A percentile compares a stretch with the other conserved stretches of the same genome.
Conservation (phyloP, 2,888 invertebrate genomes). For the Hofmannophila pseudospretella region DNA sequence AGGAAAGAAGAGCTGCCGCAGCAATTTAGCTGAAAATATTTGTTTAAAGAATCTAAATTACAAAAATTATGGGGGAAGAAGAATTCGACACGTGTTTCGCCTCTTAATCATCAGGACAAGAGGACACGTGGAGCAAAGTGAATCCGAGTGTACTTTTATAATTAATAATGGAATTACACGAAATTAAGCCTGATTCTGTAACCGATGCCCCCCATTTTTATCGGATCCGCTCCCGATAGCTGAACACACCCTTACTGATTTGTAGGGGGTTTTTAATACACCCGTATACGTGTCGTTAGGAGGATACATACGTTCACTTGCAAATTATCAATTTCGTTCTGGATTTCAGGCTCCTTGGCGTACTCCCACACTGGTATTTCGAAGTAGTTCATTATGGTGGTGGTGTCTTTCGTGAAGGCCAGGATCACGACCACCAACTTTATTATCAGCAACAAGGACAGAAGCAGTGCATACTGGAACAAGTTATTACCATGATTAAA, state of each 20-base stretch:
- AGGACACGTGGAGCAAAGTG: too few relatives aligned
- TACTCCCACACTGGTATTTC: constrained; percentile 46
- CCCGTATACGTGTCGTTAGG: too few relatives aligned
- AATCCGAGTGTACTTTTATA: too few relatives aligned
- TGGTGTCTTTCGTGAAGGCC: constrained; percentile 43
- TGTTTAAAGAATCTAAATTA: neutral
- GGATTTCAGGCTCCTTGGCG: constrained; percentile 47
- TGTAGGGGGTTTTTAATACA: too few relatives aligned
- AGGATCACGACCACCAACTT: constrained; percentile 55
- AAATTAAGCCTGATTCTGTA: too few relatives aligned
- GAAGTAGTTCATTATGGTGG: constrained; percentile 34
- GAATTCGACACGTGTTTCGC: too few relatives aligned
- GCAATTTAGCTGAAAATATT: constrained; percentile 48
- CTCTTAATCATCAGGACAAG: too few relatives aligned
- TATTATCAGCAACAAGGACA: constrained; percentile 45
- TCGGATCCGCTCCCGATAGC: too few relatives aligned
- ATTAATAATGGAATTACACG: too few relatives aligned
- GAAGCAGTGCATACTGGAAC: constrained; percentile 61
- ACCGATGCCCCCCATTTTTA: too few relatives aligned
- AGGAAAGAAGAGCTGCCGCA: constrained; percentile 53
- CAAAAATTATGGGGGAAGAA: too few relatives aligned
- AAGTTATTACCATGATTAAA: neutral
- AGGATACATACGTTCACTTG: constrained; percentile 51
- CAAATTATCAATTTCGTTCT: constrained; percentile 48
- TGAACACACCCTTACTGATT: too few relatives aligned